These are phyloP conservation scores for Meghimatium bilineatum DNA, from an alignment of 2,888 invertebrate genomes.

Conservation along the genomic window DNA sequence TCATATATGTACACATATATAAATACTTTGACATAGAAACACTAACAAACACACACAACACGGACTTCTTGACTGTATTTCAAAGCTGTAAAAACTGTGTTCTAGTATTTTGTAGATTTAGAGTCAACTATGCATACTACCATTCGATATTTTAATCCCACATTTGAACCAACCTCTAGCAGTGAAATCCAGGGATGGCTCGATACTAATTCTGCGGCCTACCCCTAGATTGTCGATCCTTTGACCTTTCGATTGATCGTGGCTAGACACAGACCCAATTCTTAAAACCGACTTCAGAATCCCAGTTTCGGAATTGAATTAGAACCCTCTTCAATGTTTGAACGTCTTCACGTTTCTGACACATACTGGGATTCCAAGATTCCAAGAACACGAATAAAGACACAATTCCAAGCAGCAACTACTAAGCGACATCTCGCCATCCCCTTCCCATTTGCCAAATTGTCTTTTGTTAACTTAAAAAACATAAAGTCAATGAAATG, in stretches of 20 bases:
- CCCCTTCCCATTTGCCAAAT: neutral
- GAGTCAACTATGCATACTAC: neutral
- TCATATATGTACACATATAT: no score
- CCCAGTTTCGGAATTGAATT: neutral
- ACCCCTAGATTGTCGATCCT: neutral
- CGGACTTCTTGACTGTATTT: no score
- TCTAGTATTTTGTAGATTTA: no score
- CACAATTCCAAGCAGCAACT: neutral
- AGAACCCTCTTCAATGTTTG: neutral
- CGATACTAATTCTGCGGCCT: conserved; percentile 9
- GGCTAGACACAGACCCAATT: conserved; percentile 13
- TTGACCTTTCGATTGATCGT: conserved; percentile 12
- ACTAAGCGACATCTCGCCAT: neutral
- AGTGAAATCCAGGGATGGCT: neutral
- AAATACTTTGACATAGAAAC: no score
- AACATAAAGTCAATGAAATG: neutral
- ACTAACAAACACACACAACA: no score
- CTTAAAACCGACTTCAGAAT: neutral
- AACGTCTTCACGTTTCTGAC: neutral
- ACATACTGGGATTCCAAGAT: neutral
- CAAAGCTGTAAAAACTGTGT: no score
- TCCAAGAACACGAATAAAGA: neutral
- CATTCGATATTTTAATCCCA: no score
- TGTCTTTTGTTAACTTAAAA: neutral
- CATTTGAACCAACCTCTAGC: no score